These are phyloP conservation scores for Agonopterix subpropinquella DNA, from an alignment of 2,888 invertebrate genomes.

Conservation along the genomic window DNA sequence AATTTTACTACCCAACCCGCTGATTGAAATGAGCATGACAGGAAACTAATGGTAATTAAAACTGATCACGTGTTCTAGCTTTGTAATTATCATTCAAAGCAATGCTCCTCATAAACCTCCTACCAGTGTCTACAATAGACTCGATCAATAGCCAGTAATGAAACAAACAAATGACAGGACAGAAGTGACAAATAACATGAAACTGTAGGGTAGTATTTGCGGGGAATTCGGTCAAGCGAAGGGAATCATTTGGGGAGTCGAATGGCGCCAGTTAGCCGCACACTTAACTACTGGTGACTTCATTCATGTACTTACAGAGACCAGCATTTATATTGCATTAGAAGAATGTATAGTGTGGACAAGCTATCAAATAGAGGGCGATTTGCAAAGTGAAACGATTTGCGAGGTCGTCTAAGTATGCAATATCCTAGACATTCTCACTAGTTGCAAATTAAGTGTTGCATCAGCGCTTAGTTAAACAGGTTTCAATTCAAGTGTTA, in stretches of 20 bases:
- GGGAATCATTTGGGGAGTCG: constrained; percentile 19
- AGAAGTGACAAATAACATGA: too few species aligned
- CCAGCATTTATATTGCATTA: background rate
- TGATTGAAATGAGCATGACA: constrained; percentile 1
- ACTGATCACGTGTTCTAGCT: constrained; percentile 26
- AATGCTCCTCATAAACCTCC: background rate
- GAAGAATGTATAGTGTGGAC: background rate
- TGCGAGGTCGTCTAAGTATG: background rate
- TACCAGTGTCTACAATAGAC: too few species aligned
- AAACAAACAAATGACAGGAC: too few species aligned
- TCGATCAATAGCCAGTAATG: too few species aligned
- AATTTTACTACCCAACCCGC: too few species aligned
- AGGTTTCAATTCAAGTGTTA: background rate
- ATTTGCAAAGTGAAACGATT: constrained; percentile 1
- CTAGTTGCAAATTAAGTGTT: background rate
- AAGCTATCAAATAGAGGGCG: background rate
- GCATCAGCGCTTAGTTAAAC: background rate
- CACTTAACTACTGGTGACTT: constrained; percentile 15
- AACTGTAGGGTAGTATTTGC: constrained; percentile 9
- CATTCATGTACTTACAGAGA: constrained; percentile 5
- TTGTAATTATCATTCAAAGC: constrained; percentile 1
- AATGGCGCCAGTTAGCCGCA: constrained; percentile 16
- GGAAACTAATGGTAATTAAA: constrained; percentile 43
- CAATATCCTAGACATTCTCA: background rate
- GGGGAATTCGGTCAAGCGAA: constrained; percentile 20